Evolutionary conservation across 1,140 invertebrate genomes (phyloP), one percentile per base, ranked within the genome.

Genomic region (Procambarus virginalis): DNA sequence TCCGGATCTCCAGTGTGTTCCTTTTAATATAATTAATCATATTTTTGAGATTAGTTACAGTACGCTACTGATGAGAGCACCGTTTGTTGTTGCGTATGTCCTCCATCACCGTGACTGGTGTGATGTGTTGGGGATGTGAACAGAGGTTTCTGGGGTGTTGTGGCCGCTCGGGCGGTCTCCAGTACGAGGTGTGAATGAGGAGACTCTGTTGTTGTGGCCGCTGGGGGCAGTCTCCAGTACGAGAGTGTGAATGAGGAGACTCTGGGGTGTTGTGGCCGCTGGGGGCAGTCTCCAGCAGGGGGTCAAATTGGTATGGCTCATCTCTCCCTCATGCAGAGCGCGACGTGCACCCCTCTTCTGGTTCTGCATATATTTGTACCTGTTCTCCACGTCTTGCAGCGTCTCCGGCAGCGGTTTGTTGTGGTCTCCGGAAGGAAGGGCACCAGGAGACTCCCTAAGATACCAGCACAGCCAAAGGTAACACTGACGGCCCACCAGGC

Each of bases 361-460:
- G 10, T 4, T 68, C 10, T 14, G 17, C 12, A 68, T 4, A 17
- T 14, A 20, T 20, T 73, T 73, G 68, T 64, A 17, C 10, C 68
- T 73, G 68, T 73, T 34, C 22, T 83, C 80, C 51, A 89, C 73
- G 70, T 89, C 86, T 58, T 89, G 80, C 34, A 89, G 86, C 2
- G 79, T 83, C 17, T 89, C 86, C 6, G 86, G 86, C 8, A 89
- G 68, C 10, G 86, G 86, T 22, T n/a, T 82, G 17, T 83, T 77
- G 17, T 64, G 9, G 86, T 89, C 70, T 89, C 86, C 46, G 86
- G 86, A 22, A 89, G 80, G 8, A 76, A n/a, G 14, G 45, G 73
- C 5, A 89, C 51, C 22, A 83, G 34, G 3, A 89, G 17, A 46
- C 86, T 89, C 49, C 51, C 77, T 5, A 83, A n/a, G 45, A 89